These are phyloP conservation scores for Drosophila sproati DNA, from an alignment of 1,140 invertebrate species.

Conservation along the genomic window DNA sequence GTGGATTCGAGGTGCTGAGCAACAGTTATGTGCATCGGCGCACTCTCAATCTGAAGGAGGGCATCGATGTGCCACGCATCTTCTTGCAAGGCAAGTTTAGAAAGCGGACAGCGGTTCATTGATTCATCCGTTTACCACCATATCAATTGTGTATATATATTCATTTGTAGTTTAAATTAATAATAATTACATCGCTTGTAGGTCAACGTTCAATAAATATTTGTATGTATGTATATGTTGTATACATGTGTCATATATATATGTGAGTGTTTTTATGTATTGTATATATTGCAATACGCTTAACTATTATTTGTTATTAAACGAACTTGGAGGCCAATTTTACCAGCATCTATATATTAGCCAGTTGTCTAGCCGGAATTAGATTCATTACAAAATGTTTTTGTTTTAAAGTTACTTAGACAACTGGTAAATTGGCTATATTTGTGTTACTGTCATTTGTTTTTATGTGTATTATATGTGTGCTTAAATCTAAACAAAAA, in stretches of 20 bases:
- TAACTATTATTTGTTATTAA: slow-evolving; percentile 9
- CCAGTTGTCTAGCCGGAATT: slow-evolving; percentile 21
- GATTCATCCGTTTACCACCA: not conserved
- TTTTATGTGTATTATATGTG: slow-evolving; percentile 7
- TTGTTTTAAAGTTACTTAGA: slow-evolving; percentile 19
- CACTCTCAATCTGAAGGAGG: slow-evolving; percentile 96
- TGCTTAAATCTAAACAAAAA: slow-evolving; percentile 50
- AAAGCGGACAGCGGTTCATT: slow-evolving; percentile 82
- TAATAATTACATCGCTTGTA: slow-evolving; percentile 69
- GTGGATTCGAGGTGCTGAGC: slow-evolving; percentile 89
- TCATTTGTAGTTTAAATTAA: slow-evolving; percentile 65
- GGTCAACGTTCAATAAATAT: slow-evolving; percentile 83
- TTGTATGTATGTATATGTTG: slow-evolving; percentile 54
- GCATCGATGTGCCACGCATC: slow-evolving; percentile 94
- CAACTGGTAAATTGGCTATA: slow-evolving; percentile 41
- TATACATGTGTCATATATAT: slow-evolving; percentile 37
- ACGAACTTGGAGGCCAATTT: not conserved
- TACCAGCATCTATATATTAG: slow-evolving; percentile 16
- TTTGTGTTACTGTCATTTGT: slow-evolving; percentile 3
- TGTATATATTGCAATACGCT: slow-evolving; percentile 1
- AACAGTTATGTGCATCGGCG: slow-evolving; percentile 93
- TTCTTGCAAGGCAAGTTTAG: slow-evolving; percentile 96
- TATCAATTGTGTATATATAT: slow-evolving; percentile 42
- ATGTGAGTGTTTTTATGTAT: slow-evolving; percentile 38
- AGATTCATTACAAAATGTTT: slow-evolving; percentile 35